Evolutionary conservation across 2,888 invertebrate species (phyloP), one percentile per base, ranked within the genome.

Genomic region (Leptinotarsa juncta): DNA sequence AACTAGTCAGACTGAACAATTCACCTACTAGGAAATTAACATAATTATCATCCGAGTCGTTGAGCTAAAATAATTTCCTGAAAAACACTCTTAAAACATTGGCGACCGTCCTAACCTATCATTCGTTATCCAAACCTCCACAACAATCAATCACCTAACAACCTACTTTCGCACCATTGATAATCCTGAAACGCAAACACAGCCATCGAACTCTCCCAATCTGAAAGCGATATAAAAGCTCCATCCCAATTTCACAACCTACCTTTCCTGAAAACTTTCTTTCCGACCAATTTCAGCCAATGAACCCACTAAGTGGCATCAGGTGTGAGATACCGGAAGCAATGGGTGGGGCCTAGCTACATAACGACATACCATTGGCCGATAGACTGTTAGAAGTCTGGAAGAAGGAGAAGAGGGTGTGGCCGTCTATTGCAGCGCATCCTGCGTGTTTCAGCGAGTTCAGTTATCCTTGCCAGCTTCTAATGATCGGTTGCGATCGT

Each of bases 281-380:
- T 74, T 74, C 74, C 55, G 66, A 71, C 53, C 48, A 51, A 53
- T 69, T 68, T 68, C 71, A 67, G 77, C 84, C 84, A 84, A 85
- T 84, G 77, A 79, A 77, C 75, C 77, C 60, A 73, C 75, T 67
- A 74, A 74, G 81, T 79, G 82, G 82, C 82, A 80, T 83, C 85
- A 86, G 85, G 85, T 86, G 84, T 83, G 85, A 85, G 84, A 85
- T 80, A 82, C 81, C 82, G 81, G 82, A 83, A 82, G 81, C 80
- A 72, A 76, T 77, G 81, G 84, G 85, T 77, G 81, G 78, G 74
- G 75, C 74, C 71, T 50, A n/a, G 70, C 74, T 69, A 70, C 73
- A 76, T 62, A 71, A 73, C 73, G 57, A 73, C 65, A 68, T 49
- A 77, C 78, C 77, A 85, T 86, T 85, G 86, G 85, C 72, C 68